Evolutionary conservation across 2,888 invertebrate genomes (phyloP).

Genomic region (Plagodis dolabraria): DNA sequence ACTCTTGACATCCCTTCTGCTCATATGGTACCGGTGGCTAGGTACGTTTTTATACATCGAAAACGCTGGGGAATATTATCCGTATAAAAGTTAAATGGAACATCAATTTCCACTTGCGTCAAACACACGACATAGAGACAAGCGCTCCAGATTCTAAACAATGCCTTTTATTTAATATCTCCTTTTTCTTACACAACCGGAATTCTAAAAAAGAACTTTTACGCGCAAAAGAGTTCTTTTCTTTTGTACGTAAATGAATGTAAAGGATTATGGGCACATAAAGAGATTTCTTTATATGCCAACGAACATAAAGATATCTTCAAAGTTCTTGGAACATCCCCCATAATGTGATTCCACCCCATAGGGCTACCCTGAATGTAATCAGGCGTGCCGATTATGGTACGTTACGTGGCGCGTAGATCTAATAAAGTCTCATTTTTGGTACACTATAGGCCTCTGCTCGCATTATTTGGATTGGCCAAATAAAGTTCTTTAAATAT

Average conservation of each 20-base stretch:
- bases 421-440: background rate
- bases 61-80: too few species aligned
- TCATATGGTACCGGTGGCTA: too few species aligned
- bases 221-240: slow-evolving; percentile 17
- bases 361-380: slow-evolving; percentile 21
- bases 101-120: slow-evolving; percentile 15
- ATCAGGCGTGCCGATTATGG: slow-evolving; percentile 30
- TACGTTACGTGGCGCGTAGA: slow-evolving; percentile 15
- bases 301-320: slow-evolving; percentile 34
- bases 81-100: slow-evolving; percentile 11
- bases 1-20: too few species aligned
- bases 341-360: slow-evolving; percentile 34
- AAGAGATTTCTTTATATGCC: slow-evolving; percentile 35
- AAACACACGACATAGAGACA: slow-evolving; percentile 2
- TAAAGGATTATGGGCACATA: slow-evolving; percentile 36
- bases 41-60: too few species aligned
- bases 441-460: too few species aligned
- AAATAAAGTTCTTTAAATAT: too few species aligned
- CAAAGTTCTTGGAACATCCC: slow-evolving; percentile 27
- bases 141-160: slow-evolving; percentile 8
- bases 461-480: too few species aligned
- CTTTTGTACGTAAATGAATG: slow-evolving; percentile 34
- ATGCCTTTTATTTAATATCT: slow-evolving; percentile 12
- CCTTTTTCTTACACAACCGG: slow-evolving; percentile 2
- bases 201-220: slow-evolving; percentile 7